A percentile compares a stretch with the other conserved stretches of the same genome.
phyloP scores from a whole-genome alignment of 2,888 invertebrate species.

The Linnaemya vulpina region DNA sequence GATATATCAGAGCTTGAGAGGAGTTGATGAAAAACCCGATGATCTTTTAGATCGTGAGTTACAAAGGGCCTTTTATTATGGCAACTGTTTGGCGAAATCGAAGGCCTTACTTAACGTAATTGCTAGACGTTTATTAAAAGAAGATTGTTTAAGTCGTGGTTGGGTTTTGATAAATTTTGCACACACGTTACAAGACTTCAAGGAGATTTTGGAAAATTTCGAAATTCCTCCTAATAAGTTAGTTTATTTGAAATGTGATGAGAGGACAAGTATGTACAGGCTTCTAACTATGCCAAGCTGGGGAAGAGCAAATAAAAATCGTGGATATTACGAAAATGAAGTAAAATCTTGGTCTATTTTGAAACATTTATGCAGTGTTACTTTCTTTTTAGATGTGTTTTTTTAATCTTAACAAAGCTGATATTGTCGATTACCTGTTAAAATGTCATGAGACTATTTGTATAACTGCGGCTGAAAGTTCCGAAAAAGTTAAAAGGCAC shows the following conservation, averaged over 20 bases:
- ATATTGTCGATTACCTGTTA: conserved; percentile 76
- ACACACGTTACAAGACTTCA: conserved; percentile 84
- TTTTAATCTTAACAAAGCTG: conserved; percentile 74
- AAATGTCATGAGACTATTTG: conserved; percentile 77
- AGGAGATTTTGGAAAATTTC: conserved; percentile 83
- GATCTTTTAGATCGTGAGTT: conserved; percentile 74
- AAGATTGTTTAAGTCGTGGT: conserved; percentile 84
- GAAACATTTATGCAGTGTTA: not conserved
- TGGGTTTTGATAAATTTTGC: conserved; percentile 86
- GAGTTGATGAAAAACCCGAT: conserved; percentile 65
- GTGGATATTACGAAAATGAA: conserved; percentile 75
- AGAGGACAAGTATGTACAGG: conserved; percentile 76
- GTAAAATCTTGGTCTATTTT: conserved; percentile 54
- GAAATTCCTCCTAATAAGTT: conserved; percentile 85
- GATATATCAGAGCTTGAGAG: conserved; percentile 76
- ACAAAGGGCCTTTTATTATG: conserved; percentile 74
- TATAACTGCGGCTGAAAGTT: conserved; percentile 74
- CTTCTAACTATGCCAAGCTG: conserved; percentile 73
- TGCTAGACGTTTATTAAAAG: conserved; percentile 77
- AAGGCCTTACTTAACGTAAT: conserved; percentile 76
- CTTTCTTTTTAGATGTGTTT: conserved; percentile 75
- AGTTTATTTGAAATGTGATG: conserved; percentile 78
- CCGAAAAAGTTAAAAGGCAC: conserved; percentile 75
- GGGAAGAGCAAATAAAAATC: conserved; percentile 75
- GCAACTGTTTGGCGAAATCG: conserved; percentile 74